Conservation (phyloP, 2,113 vertebrate genomes). For the Cephalopterus ornatus region DNA sequence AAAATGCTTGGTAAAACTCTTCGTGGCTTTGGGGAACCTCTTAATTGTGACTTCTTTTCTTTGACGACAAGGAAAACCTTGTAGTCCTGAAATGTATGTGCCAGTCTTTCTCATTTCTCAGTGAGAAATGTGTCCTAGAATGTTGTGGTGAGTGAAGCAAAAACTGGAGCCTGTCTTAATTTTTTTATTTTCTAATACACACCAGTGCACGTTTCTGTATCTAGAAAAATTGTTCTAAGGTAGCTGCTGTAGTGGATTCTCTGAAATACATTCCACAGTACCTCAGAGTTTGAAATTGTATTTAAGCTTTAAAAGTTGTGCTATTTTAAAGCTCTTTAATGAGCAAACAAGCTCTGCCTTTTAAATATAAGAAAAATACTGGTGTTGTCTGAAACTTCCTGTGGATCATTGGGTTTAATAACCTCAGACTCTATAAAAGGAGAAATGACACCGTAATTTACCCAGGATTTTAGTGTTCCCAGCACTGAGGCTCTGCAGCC, state of each 20-base stretch:
- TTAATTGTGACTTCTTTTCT: neutral
- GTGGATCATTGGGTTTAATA: neutral
- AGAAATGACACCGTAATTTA: slow-evolving; percentile 5
- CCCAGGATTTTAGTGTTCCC: neutral
- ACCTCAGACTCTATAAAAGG: neutral
- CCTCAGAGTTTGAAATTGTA: neutral
- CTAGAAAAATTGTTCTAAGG: neutral
- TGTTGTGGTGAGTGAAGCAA: neutral
- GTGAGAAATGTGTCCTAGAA: neutral
- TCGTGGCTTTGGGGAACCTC: neutral
- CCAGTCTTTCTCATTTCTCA: neutral
- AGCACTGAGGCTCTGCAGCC: neutral
- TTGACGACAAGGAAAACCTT: neutral
- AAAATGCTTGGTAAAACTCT: neutral
- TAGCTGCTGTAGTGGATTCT: neutral
- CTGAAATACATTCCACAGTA: neutral
- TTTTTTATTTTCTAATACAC: neutral
- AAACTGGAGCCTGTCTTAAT: neutral
- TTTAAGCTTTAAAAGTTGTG: neutral
- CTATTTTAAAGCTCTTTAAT: neutral
- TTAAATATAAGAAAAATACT: neutral
- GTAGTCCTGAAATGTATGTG: neutral
- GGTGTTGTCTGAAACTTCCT: neutral
- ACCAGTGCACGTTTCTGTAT: fast-evolving
- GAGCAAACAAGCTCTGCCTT: neutral